Conservation (phyloP, 2,888 invertebrate genomes). For the Phengaris alcon region DNA sequence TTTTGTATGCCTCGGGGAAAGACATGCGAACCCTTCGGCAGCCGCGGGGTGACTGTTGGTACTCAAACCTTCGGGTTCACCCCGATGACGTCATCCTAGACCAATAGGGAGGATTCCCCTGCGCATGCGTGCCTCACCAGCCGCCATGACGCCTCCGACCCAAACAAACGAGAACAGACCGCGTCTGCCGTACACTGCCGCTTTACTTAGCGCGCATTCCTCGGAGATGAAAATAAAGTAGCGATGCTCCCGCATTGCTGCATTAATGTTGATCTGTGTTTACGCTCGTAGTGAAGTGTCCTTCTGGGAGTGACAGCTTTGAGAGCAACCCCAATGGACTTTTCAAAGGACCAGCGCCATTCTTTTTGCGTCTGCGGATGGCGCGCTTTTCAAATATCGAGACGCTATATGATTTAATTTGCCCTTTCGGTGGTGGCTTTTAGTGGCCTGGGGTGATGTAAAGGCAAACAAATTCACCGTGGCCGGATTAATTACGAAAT, state of each 20-base stretch:
- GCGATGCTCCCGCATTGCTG: constrained; percentile 49
- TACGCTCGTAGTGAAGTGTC: constrained; percentile 59
- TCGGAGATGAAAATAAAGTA: constrained; percentile 41
- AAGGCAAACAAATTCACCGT: constrained; percentile 36
- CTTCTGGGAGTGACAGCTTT: constrained; percentile 75
- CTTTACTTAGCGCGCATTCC: constrained; percentile 49
- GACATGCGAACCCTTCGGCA: constrained; percentile 59
- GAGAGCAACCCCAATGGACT: constrained; percentile 70
- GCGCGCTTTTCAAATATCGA: constrained; percentile 73
- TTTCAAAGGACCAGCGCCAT: constrained; percentile 74
- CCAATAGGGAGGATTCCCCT: constrained; percentile 68
- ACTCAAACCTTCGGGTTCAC: constrained; percentile 71
- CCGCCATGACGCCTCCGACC: constrained; percentile 68
- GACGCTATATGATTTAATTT: constrained; percentile 77
- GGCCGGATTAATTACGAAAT: constrained; percentile 38
- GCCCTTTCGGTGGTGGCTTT: constrained; percentile 62
- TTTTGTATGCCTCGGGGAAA: constrained; percentile 53
- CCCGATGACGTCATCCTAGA: constrained; percentile 77
- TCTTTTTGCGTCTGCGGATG: constrained; percentile 69
- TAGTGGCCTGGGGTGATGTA: constrained; percentile 50
- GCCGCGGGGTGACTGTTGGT: constrained; percentile 76
- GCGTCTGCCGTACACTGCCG: constrained; percentile 54
- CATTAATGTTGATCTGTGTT: constrained; percentile 51
- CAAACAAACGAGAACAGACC: constrained; percentile 46
- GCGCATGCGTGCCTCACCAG: constrained; percentile 71